Percentiles rank a stretch among this genome's conserved stretches.
Evolutionary conservation across 2,113 vertebrate species (phyloP).

Genomic region (Rhinoderma darwinii): DNA sequence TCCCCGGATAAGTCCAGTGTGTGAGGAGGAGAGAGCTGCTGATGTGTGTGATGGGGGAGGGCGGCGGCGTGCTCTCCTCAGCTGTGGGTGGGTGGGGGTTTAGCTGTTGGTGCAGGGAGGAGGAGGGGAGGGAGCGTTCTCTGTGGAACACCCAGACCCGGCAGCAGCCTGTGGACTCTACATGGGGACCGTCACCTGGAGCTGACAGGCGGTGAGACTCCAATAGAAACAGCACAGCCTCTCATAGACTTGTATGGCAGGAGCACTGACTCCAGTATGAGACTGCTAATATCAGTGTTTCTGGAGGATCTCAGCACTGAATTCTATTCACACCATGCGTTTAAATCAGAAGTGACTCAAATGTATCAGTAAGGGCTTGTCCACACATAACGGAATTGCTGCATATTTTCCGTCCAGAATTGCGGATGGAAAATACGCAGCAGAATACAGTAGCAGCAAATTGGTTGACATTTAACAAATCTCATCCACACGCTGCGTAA

Average conservation of each 20-base stretch:
- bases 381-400: too few relatives aligned
- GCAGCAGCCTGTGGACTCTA: background rate
- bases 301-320: too few relatives aligned
- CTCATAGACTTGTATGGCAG: background rate
- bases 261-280: too few relatives aligned
- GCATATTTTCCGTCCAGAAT: too few relatives aligned
- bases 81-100: conserved; percentile 35
- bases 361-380: too few relatives aligned
- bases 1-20: background rate
- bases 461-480: too few relatives aligned
- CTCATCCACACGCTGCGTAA: too few relatives aligned
- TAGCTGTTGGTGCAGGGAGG: conserved; percentile 30
- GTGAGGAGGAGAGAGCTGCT: conserved; percentile 21
- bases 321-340: too few relatives aligned
- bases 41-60: conserved; percentile 53
- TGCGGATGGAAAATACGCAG: too few relatives aligned
- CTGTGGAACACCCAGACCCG: background rate
- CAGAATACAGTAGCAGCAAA: too few relatives aligned
- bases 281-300: too few relatives aligned
- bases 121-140: conserved; percentile 6
- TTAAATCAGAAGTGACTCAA: too few relatives aligned
- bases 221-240: background rate
- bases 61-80: conserved; percentile 1
- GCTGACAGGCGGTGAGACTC: background rate
- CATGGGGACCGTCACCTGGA: background rate